Base-by-base conservation (phyloP, 2,113 vertebrate species). In the Dinomys branickii region DNA sequence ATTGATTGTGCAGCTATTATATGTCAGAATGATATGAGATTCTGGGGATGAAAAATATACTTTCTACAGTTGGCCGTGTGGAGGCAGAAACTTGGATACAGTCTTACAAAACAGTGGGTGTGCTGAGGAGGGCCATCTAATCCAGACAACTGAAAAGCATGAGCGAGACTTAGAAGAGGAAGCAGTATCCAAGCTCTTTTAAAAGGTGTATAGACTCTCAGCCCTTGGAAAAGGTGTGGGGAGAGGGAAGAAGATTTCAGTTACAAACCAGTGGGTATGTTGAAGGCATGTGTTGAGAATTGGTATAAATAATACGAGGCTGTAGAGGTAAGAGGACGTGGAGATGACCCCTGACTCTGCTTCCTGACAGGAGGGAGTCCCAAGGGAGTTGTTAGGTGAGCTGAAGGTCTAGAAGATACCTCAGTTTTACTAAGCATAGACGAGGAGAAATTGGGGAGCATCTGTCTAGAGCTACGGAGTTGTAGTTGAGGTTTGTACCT, bases 391-490 rank as follows among this genome's bases (percentile, higher is more conserved):
- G 50, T 95, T 56, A 78, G 24, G 30, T 71, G 1, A 28, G n/a
- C 28, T 19, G 5, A 97, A 85, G n/a, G 91, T 93, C 83, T 73
- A 93, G 54, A 85, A 75, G n/a, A 56, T 52, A 67, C 22, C 12
- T 69, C 17, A 59, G 38, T 67, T 26, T 94, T n/a, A 75, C 59
- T 44, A 47, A 26, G 24, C 16, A 17, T 33, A 52, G 26, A 8
- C 10, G 28, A 86, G 24, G 28, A 12, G 67, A 85, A 85, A 91
- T 38, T 35, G 35, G n/a, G 38, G 22, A 78, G 26, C 86, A 73
- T 78, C 59, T 78, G 24, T 59, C 50, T 41, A 24, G 50, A 71
- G 56, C 12, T 59, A 30, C 22, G 12, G n/a, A 5, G 33, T 20
- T 38, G 7, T 30, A 89, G 38, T 10, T 52, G 11, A 94, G 52